These are phyloP conservation scores for Cotesia vestalis DNA, from an alignment of 1,140 invertebrate species.

Conservation along the genomic window DNA sequence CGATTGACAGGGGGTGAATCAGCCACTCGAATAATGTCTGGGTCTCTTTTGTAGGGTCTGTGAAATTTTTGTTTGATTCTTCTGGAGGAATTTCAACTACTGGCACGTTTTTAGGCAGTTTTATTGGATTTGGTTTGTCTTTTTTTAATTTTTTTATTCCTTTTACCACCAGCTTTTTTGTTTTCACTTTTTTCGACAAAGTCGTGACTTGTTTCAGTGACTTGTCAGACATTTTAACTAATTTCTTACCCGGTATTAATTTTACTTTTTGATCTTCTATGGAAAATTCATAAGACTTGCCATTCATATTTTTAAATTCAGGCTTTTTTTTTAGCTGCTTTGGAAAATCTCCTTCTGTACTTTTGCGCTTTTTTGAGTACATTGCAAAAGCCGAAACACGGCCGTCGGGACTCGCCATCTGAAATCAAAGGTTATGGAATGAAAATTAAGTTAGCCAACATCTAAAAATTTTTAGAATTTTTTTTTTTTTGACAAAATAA, in stretches of 20 bases:
- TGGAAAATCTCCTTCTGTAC: not conserved
- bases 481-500: too few relatives aligned
- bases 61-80: slow-evolving; percentile 23
- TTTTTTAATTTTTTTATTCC: not conserved
- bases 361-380: slow-evolving; percentile 1
- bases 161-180: not conserved
- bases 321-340: not conserved
- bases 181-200: not conserved
- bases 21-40: slow-evolving; percentile 2
- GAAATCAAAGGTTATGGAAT: not conserved
- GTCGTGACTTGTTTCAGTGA: not conserved
- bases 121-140: not conserved
- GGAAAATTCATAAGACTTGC: not conserved
- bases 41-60: slow-evolving; percentile 31
- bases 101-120: too few relatives aligned
- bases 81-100: too few relatives aligned
- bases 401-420: slow-evolving; percentile 4
- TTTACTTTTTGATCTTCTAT: not conserved
- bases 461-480: too few relatives aligned
- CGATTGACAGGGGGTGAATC: slow-evolving; percentile 36
- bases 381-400: slow-evolving; percentile 11
- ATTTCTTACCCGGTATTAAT: not conserved
- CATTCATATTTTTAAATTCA: not conserved
- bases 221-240: not conserved
- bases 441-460: too few relatives aligned